Evolutionary conservation across 2,888 invertebrate genomes (phyloP).

Genomic region (Drosophila tanythrix): DNA sequence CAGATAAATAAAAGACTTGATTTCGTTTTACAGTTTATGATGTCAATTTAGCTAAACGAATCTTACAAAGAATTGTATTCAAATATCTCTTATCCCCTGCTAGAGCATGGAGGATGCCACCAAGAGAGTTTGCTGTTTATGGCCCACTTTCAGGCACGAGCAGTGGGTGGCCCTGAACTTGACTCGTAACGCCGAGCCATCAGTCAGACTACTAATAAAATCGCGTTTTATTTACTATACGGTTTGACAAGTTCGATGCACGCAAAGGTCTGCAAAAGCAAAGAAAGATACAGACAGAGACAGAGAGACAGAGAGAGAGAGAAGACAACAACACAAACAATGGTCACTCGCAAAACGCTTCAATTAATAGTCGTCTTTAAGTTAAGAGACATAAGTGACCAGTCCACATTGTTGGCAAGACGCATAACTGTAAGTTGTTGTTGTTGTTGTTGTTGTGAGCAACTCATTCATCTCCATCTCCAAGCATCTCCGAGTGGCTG

Average conservation of each 20-base stretch:
- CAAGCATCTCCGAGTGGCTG: not conserved
- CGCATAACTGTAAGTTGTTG: slow-evolving; percentile 28
- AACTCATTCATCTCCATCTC: slow-evolving; percentile 44
- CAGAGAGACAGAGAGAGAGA: not conserved
- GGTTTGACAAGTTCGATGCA: slow-evolving; percentile 49
- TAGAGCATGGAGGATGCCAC: not conserved
- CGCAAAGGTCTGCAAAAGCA: slow-evolving; percentile 9
- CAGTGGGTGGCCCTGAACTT: slow-evolving; percentile 58
- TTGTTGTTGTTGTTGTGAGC: slow-evolving; percentile 2
- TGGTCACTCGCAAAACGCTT: not conserved
- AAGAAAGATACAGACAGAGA: too few relatives aligned
- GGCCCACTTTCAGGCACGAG: not conserved
- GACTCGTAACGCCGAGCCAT: slow-evolving; percentile 35
- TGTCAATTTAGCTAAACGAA: not conserved
- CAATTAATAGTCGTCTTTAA: slow-evolving; percentile 27
- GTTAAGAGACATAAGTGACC: slow-evolving; percentile 25
- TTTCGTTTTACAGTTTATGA: not conserved
- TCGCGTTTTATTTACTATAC: slow-evolving; percentile 2
- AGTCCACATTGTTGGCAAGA: slow-evolving; percentile 3
- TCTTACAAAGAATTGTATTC: not conserved
- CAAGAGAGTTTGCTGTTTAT: not conserved
- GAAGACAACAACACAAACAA: not conserved
- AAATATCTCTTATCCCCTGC: not conserved
- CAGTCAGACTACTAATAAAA: slow-evolving; percentile 16
- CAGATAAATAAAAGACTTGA: not conserved